These are phyloP conservation scores for Perccottus glenii DNA, from an alignment of 2,113 vertebrate species.

Conservation along the genomic window DNA sequence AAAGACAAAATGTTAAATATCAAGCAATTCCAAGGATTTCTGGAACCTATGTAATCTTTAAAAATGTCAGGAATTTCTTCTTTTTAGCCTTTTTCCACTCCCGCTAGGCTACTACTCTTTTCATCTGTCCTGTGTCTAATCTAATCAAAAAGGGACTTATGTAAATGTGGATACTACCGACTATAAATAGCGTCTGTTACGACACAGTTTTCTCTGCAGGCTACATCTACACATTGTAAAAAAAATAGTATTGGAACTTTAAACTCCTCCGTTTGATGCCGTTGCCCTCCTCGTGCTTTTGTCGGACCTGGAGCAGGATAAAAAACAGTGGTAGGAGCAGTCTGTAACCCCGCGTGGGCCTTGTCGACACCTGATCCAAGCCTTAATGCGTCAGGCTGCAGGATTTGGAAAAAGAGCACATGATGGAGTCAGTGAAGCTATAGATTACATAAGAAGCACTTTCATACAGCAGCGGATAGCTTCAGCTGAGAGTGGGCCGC, in stretches of 20 bases:
- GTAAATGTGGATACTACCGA: neutral
- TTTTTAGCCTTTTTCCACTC: too few relatives aligned
- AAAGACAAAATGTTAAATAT: too few relatives aligned
- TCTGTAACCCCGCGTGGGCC: conserved; percentile 47
- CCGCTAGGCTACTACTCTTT: neutral
- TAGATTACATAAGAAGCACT: conserved; percentile 61
- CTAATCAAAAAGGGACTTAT: neutral
- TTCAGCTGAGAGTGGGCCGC: conserved; percentile 3
- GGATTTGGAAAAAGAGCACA: conserved; percentile 52
- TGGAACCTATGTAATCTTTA: too few relatives aligned
- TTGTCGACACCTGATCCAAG: conserved; percentile 57
- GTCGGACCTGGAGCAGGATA: conserved; percentile 21
- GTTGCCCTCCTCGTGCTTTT: conserved; percentile 26
- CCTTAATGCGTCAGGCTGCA: conserved; percentile 44
- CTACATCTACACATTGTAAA: conserved; percentile 8
- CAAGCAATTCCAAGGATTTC: too few relatives aligned
- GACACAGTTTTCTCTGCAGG: conserved; percentile 51
- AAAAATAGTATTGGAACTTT: conserved; percentile 19
- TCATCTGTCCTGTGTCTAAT: neutral
- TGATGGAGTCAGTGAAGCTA: conserved; percentile 58
- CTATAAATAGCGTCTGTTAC: neutral
- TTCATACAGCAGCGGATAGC: conserved; percentile 44
- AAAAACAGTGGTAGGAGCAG: conserved; percentile 25
- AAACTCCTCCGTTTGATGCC: conserved; percentile 18
- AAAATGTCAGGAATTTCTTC: too few relatives aligned